These are phyloP conservation scores for Mactra quadrangularis DNA, from an alignment of 1,140 invertebrate genomes.

Conservation along the genomic window DNA sequence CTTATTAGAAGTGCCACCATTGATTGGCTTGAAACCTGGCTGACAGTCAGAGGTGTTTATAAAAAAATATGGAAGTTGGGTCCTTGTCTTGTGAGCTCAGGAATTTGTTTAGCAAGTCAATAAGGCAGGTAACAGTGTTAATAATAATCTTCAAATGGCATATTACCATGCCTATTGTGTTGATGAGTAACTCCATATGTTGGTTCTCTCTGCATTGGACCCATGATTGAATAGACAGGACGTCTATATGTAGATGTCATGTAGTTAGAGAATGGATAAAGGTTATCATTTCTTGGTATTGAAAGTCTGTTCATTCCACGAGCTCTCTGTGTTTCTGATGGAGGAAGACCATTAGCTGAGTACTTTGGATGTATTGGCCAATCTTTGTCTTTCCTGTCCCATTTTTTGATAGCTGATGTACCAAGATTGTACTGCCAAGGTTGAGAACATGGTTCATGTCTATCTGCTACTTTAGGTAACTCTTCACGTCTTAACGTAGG, in stretches of 20 bases:
- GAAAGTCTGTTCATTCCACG: constrained; percentile 75
- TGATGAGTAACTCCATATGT: constrained; percentile 80
- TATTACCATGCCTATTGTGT: constrained; percentile 79
- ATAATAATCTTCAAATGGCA: constrained; percentile 82
- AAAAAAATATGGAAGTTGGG: too few species aligned
- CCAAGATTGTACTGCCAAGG: constrained; percentile 77
- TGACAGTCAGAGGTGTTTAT: too few species aligned
- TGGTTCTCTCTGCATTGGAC: constrained; percentile 74
- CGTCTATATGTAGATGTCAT: constrained; percentile 80
- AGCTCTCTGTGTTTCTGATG: constrained; percentile 75
- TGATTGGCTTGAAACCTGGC: too few species aligned
- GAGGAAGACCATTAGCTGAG: constrained; percentile 66
- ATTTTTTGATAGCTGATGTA: constrained; percentile 71
- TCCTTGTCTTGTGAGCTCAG: too few species aligned
- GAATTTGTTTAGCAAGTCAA: neutral
- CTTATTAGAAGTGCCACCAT: too few species aligned
- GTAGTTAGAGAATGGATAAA: constrained; percentile 79
- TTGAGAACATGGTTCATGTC: constrained; percentile 73
- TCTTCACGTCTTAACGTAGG: constrained; percentile 74
- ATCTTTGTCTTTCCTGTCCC: constrained; percentile 76
- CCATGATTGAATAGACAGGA: constrained; percentile 79
- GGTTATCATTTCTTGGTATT: constrained; percentile 72
- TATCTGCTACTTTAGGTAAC: constrained; percentile 71
- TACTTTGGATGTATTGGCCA: constrained; percentile 72
- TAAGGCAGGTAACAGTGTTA: constrained; percentile 47